Evolutionary conservation across 2,113 vertebrate genomes (phyloP).

Genomic region (Gallinago jamesoni): DNA sequence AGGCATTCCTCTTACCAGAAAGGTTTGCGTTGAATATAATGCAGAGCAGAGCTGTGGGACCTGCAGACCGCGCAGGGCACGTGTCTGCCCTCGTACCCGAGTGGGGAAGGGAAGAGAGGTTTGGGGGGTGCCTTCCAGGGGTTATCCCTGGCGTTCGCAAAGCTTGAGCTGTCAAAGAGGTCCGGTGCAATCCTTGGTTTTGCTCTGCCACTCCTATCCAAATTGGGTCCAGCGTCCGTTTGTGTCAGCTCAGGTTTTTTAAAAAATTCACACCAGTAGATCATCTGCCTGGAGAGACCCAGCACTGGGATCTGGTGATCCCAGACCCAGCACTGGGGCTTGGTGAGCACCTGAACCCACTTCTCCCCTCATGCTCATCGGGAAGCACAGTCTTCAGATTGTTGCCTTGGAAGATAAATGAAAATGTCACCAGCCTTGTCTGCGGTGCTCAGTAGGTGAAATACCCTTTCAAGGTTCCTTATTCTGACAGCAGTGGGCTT

Average conservation of each 20-base stretch:
- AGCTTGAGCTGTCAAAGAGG: background rate
- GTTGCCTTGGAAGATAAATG: background rate
- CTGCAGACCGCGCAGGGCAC: background rate
- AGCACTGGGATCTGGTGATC: background rate
- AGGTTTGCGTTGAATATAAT: background rate
- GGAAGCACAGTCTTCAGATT: background rate
- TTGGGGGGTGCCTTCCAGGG: background rate
- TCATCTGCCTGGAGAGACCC: background rate
- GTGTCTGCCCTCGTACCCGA: background rate
- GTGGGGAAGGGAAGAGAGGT: background rate
- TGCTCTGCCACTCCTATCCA: background rate
- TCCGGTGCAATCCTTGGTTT: background rate
- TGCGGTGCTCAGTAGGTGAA: background rate
- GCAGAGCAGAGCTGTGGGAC: background rate
- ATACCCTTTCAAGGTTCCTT: background rate
- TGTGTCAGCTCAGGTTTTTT: background rate
- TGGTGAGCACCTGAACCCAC: background rate
- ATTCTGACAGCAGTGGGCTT: background rate
- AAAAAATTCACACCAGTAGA: background rate
- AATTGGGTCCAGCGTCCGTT: rapidly evolving
- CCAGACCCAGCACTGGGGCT: background rate
- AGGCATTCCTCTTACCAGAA: background rate
- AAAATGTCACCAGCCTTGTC: background rate
- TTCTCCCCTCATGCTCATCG: background rate
- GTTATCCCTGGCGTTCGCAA: background rate